phyloP scores from a whole-genome alignment of 2,888 invertebrate genomes.

The Drosophila vallismaia region DNA sequence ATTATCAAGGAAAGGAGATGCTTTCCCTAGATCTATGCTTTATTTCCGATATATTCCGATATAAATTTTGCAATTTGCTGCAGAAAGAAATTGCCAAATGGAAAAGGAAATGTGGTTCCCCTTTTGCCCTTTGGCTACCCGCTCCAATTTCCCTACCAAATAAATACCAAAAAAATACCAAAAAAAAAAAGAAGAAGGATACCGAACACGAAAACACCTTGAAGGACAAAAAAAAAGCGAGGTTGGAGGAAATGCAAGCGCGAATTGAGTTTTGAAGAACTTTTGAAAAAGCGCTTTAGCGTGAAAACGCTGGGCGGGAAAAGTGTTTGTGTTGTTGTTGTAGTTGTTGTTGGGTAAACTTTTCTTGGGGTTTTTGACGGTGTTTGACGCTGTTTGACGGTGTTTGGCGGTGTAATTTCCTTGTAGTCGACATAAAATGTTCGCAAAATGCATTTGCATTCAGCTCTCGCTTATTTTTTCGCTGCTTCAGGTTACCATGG shows the following conservation, averaged over 20 bases:
- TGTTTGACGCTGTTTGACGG: no score
- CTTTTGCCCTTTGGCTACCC: constrained; percentile 54
- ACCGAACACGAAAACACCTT: constrained; percentile 32
- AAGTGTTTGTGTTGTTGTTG: constrained; percentile 9
- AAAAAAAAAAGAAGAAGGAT: constrained; percentile 21
- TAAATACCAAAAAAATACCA: constrained; percentile 1
- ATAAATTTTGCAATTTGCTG: constrained; percentile 4
- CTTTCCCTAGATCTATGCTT: constrained; percentile 17
- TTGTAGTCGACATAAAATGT: constrained; percentile 70
- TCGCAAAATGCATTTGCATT: constrained; percentile 66
- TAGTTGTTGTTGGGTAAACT: constrained; percentile 11
- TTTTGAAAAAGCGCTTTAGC: constrained; percentile 71
- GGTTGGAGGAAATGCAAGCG: constrained; percentile 16
- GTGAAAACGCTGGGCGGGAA: constrained; percentile 66
- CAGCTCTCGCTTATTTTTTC: constrained; percentile 16
- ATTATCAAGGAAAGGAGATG: no score
- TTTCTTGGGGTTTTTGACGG: constrained; percentile 12
- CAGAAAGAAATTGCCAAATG: neutral
- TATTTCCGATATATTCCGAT: constrained; percentile 20
- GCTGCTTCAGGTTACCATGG: constrained; percentile 33
- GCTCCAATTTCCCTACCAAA: constrained; percentile 49
- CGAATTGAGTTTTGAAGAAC: constrained; percentile 59
- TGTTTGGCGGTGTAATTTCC: constrained; percentile 59
- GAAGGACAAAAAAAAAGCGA: constrained; percentile 11
- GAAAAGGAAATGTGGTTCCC: neutral